Base-by-base conservation (phyloP, 2,888 invertebrate genomes). In the Oithona nana region DNA sequence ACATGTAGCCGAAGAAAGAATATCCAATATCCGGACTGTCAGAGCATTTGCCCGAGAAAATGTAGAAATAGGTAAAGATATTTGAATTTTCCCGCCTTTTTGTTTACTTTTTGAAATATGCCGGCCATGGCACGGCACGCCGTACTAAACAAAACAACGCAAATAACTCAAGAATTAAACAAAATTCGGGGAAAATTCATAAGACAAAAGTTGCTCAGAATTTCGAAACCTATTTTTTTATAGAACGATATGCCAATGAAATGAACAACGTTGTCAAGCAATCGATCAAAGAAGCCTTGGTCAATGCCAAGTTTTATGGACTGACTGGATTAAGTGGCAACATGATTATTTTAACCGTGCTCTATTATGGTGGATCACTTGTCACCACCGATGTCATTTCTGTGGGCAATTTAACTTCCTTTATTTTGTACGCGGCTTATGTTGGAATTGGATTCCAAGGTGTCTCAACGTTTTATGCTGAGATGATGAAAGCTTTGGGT, bases 371-470 rank as follows among this genome's bases (percentile, higher is more conserved):
- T 0, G 92, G 93, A 0, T 79, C 83, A 1, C 83, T 94, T 82
- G 88, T 94, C 31, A 81, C 86, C 0, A 81, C 83, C 1, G 80
- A 86, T 52, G 76, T 82, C 63, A 70, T 77, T 39, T 74, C 74
- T 11, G 66, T 66, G 49, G 67, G 67, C 3, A 84, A 86, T 66
- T 77, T 97, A 22, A 93, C 94, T 0, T 86, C 95, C 0, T 97
- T 97, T 74, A 78, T 97, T 13, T 74, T 97, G 16, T 97, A 97
- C 70, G 93, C 95, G 0, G 90, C 86, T 0, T 94, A 93, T 69
- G 87, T 92, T 20, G 92, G 90, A 13, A 80, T 93, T 30, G 89
- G 93, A 49, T 81, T 94, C 49, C 84, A 85, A 56, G 90, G 92
- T 13, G 26, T 65, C 22, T 62, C 48, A 56, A 85, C 83, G 67